These are phyloP conservation scores for Passerina amoena DNA, from an alignment of 2,113 vertebrate species.

Conservation along the genomic window DNA sequence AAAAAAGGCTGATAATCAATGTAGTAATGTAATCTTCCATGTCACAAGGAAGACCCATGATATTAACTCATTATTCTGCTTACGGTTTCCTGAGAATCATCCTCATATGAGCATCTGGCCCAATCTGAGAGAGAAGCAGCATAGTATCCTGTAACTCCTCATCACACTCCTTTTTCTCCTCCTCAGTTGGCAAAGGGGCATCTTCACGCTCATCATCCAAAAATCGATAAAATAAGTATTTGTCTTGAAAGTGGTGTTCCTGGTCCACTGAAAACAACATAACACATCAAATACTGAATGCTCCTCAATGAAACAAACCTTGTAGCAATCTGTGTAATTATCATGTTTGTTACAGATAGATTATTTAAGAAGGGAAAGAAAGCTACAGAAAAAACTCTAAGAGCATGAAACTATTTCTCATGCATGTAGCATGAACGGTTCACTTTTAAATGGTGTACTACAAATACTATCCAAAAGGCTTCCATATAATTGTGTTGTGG, in stretches of 20 bases:
- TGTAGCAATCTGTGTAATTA: neutral
- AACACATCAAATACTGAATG: neutral
- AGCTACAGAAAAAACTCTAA: neutral
- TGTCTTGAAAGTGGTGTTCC: slow-evolving; percentile 95
- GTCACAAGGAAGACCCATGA: neutral
- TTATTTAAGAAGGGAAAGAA: neutral
- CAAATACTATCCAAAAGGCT: neutral
- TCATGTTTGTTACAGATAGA: neutral
- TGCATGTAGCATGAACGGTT: neutral
- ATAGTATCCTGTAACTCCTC: slow-evolving; percentile 94
- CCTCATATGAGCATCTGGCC: slow-evolving; percentile 96
- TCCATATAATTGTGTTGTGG: neutral
- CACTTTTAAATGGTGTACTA: neutral
- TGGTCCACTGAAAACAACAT: slow-evolving; percentile 85
- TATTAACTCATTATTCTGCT: slow-evolving; percentile 49
- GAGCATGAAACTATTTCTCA: neutral
- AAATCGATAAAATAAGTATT: slow-evolving; percentile 98
- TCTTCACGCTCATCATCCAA: slow-evolving; percentile 92
- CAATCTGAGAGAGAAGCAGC: slow-evolving; percentile 91
- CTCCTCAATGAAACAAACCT: neutral
- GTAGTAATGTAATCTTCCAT: neutral
- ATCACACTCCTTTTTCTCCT: slow-evolving; percentile 89
- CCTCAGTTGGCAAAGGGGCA: slow-evolving; percentile 82
- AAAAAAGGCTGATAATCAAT: neutral
- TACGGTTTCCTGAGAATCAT: slow-evolving; percentile 97